Base-by-base conservation (phyloP, 2,113 vertebrate species). In the Hypocryptadius cinnamomeus region DNA sequence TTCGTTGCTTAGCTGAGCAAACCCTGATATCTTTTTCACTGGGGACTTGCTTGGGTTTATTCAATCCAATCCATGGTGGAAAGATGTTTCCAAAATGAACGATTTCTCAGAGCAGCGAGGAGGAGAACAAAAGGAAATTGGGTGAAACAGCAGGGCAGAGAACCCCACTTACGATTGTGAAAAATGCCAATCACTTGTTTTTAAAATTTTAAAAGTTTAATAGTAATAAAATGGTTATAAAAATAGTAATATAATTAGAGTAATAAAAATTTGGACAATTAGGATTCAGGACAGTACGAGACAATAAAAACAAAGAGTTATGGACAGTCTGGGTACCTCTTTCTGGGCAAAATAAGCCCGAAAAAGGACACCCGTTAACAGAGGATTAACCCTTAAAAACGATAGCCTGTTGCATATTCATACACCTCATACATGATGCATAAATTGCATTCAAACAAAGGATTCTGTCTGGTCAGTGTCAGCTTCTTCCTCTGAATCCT, bases 71-170 rank as follows among this genome's bases (percentile, higher is more conserved):
- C 25, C 1, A 0, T 2, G 17, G 13, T 6, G 10, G 22, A 50
- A 65, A 37, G 13, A 10, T 6, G 11, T 9, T 48, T 30, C 64
- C 12, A 11, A 81, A 61, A 39, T 0, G 0, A 30, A 4, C 0
- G 14, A 5, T 40, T 61, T 40, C 48, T 9, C 11, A 51, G 14
- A 53, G 35, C 6, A 57, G 37, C 11, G 5, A 50, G 24, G 30
- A 27, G 21, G 64, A 54, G 20, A 79, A 30, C 15, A 15, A n/a
- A 72, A 45, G 33, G 17, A n/a, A 31, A 8, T 21, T n/a, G 54
- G 33, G 31, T 56, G 54, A 56, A 56, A n/a, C 54, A 56, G 54
- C 31, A n/a, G 20, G n/a, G 54, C 54, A 56, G 31, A 56, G 20
- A 56, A 56, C 13, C 20, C 20, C 6, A 6, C 5, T 22, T 13